Conservation (phyloP, 1,140 invertebrate species). For the Trinorchestia longiramus region DNA sequence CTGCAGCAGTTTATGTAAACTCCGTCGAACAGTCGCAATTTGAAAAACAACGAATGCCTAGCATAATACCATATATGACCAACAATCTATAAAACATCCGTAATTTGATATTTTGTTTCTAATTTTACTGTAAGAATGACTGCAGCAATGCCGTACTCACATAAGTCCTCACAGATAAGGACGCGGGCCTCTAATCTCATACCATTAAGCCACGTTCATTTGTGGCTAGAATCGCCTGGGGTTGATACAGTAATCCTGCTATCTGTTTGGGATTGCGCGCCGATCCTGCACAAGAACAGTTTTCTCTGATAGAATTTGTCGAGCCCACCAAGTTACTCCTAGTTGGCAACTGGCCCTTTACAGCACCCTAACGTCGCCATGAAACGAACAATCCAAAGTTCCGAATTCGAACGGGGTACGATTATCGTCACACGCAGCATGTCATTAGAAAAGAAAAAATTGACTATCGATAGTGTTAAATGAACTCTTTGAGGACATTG, state of each 20-base stretch:
- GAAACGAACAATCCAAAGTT: constrained; percentile 40
- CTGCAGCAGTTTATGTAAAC: neutral
- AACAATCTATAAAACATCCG: neutral
- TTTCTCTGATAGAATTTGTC: constrained; percentile 52
- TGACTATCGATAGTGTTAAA: constrained; percentile 35
- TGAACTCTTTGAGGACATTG: constrained; percentile 9
- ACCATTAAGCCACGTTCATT: constrained; percentile 42
- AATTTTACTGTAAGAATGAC: neutral
- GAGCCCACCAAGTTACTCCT: constrained; percentile 25
- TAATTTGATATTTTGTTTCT: neutral
- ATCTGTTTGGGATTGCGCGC: constrained; percentile 53
- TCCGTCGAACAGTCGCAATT: neutral
- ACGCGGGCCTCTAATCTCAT: constrained; percentile 7
- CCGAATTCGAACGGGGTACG: neutral
- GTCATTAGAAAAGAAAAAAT: constrained; percentile 50
- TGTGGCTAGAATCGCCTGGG: neutral
- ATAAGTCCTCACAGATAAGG: constrained; percentile 13
- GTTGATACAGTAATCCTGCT: constrained; percentile 51
- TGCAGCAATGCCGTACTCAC: neutral
- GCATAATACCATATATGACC: neutral
- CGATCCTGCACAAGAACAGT: constrained; percentile 45
- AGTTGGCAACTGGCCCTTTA: constrained; percentile 49
- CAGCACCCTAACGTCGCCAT: constrained; percentile 50
- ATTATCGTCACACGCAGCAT: constrained; percentile 41
- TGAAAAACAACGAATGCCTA: neutral